Evolutionary conservation across 53 echinoderm and acorn worm species (phyloP).

Genomic region (Echinarachnius parma): DNA sequence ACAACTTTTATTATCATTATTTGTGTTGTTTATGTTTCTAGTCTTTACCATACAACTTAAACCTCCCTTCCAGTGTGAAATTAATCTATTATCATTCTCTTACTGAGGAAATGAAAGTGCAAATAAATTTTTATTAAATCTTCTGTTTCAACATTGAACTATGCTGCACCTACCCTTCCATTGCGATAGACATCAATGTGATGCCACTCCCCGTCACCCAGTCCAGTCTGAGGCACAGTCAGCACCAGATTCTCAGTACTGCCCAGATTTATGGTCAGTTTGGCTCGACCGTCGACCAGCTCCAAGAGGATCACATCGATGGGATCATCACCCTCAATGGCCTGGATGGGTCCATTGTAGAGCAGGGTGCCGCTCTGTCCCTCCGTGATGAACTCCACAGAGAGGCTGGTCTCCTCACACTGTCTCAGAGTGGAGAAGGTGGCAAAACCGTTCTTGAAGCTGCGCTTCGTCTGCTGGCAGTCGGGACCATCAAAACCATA

Average conservation of each 20-base stretch:
- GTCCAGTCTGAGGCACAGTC: constrained; percentile 31
- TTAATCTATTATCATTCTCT: too few species aligned
- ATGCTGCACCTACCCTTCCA: constrained; percentile 51
- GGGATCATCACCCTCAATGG: constrained; percentile 44
- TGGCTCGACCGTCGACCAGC: constrained; percentile 58
- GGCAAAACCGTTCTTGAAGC: constrained; percentile 76
- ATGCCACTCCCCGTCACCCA: constrained; percentile 78
- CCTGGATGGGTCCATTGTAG: constrained; percentile 88
- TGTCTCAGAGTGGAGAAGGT: constrained; percentile 71
- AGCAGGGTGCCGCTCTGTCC: constrained; percentile 66
- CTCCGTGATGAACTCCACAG: constrained; percentile 87
- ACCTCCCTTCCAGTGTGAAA: too few species aligned
- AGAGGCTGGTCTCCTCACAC: constrained; percentile 81
- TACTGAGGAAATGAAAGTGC: too few species aligned
- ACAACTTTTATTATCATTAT: too few species aligned
- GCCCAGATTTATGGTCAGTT: constrained; percentile 75
- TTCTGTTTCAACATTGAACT: too few species aligned
- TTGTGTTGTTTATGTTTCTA: too few species aligned
- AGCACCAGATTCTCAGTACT: constrained; percentile 48
- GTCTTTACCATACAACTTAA: too few species aligned
- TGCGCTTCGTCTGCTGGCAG: constrained; percentile 91
- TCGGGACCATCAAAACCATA: constrained; percentile 73
- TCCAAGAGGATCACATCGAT: constrained; percentile 80
- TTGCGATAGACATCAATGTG: constrained; percentile 81
- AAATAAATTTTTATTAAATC: too few species aligned